A percentile compares a stretch with the other conserved stretches of the same genome.
Evolutionary conservation across 2,113 vertebrate genomes (phyloP).

Genomic region (Plestiodon gilberti): DNA sequence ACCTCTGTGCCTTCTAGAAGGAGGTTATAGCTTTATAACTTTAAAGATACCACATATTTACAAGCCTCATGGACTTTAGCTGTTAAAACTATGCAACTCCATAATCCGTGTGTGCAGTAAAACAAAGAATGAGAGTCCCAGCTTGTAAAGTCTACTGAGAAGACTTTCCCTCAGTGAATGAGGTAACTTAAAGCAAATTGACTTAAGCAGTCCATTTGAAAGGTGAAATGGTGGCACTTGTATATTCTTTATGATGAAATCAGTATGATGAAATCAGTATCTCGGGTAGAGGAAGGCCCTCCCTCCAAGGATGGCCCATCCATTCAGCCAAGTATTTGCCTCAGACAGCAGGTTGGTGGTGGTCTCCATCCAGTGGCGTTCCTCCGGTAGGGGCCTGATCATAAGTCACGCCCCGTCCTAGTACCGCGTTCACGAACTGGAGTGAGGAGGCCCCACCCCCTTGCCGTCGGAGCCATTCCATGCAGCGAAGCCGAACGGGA

Average conservation of each 20-base stretch:
- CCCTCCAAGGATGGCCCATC: no score
- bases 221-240: background rate
- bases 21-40: background rate
- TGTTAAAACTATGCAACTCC: background rate
- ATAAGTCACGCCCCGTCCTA: no score
- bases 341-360: no score
- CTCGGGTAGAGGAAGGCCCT: constrained; percentile 7
- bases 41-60: accelerated
- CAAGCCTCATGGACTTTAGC: background rate
- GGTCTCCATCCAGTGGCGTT: no score
- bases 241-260: constrained; percentile 2
- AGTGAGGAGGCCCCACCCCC: no score
- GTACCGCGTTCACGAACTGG: no score
- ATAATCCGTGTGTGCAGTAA: background rate
- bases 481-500: no score
- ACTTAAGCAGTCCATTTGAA: background rate
- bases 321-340: no score
- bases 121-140: background rate
- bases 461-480: no score
- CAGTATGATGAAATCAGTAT: no score
- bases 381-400: no score
- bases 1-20: background rate
- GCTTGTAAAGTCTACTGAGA: background rate
- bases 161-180: accelerated
- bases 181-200: constrained; percentile 6